Conservation (phyloP, 2,888 invertebrate species). For the Pantelozetes paolii region DNA sequence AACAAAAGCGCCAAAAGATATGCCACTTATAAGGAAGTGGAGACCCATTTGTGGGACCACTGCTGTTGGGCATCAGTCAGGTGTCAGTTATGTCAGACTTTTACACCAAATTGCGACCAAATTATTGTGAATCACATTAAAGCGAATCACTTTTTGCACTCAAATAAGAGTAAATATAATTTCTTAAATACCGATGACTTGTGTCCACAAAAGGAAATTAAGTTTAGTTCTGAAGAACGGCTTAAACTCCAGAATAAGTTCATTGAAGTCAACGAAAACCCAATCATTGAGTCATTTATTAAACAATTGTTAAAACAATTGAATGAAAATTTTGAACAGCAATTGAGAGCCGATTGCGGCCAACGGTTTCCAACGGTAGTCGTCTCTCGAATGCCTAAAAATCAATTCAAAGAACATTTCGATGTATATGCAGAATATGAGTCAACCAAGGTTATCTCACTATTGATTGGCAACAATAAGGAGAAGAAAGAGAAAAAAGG, state of each 20-base stretch:
- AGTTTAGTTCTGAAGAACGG: not conserved
- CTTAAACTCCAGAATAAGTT: not conserved
- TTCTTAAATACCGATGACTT: not conserved
- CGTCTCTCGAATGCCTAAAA: not conserved
- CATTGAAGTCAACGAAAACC: not conserved
- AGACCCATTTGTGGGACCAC: slow-evolving; percentile 7
- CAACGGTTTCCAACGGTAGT: not conserved
- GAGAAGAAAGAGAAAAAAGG: not conserved
- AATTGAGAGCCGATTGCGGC: not conserved
- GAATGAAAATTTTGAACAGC: not conserved
- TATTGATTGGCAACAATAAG: too few species aligned
- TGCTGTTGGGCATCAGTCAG: not conserved
- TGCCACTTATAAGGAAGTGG: not conserved
- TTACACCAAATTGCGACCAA: not conserved
- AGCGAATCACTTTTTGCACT: not conserved
- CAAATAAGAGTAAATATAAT: not conserved
- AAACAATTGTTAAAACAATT: not conserved
- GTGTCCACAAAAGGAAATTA: not conserved
- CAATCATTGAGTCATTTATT: not conserved
- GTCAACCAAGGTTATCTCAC: not conserved
- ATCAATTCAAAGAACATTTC: not conserved
- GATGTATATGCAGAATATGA: not conserved
- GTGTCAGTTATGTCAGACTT: not conserved
- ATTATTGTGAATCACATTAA: not conserved
- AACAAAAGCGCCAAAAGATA: not conserved